These are phyloP conservation scores for Upupa epops DNA, from an alignment of 2,113 vertebrate species.

Conservation along the genomic window DNA sequence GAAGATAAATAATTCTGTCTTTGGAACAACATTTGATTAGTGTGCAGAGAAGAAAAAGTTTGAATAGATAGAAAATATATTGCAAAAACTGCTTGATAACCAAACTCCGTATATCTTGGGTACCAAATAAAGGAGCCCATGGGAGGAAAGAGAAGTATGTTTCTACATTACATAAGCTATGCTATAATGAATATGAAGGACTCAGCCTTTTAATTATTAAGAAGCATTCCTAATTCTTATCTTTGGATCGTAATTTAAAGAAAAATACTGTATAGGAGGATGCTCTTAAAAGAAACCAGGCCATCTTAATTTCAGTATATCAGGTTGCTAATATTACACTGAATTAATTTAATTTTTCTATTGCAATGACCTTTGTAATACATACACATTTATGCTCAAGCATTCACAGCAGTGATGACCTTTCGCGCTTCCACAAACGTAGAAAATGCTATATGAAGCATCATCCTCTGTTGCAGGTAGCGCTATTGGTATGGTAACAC, in stretches of 20 bases:
- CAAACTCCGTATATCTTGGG: neutral
- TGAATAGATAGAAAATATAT: neutral
- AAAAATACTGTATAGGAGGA: neutral
- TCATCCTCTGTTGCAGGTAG: neutral
- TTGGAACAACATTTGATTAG: neutral
- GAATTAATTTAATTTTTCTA: neutral
- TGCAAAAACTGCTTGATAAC: neutral
- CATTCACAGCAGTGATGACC: neutral
- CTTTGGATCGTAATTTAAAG: neutral
- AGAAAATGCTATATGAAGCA: neutral
- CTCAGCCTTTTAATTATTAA: neutral
- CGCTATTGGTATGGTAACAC: neutral
- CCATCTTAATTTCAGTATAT: neutral
- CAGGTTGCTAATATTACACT: neutral
- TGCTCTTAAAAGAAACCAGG: neutral
- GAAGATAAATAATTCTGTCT: neutral
- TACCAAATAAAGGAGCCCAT: neutral
- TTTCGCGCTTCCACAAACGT: neutral
- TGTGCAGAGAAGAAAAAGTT: neutral
- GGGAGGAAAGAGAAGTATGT: neutral
- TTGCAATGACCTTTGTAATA: neutral
- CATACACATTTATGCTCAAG: neutral
- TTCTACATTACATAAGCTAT: neutral
- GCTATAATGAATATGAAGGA: neutral
- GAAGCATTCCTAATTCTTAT: neutral